Conservation (phyloP, 2,888 invertebrate genomes). For the Griposia aprilina region DNA sequence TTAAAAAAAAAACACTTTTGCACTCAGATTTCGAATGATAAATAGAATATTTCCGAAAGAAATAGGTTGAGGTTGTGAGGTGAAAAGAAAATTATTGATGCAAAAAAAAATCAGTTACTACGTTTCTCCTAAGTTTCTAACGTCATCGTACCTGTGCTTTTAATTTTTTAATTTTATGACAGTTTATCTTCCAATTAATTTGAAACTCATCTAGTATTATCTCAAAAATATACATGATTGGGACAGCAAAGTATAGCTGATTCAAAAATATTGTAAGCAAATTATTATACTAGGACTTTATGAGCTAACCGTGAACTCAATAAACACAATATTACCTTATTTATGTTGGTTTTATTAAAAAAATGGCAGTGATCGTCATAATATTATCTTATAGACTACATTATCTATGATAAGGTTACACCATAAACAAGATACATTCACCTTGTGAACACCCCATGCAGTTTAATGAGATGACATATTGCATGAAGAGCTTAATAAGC, state of each 20-base stretch:
- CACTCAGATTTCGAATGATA: too few species aligned
- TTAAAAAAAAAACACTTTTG: too few species aligned
- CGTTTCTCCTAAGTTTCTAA: not conserved
- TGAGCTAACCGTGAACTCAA: not conserved
- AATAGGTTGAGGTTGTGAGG: too few species aligned
- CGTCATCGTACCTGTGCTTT: not conserved
- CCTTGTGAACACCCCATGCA: constrained; percentile 46
- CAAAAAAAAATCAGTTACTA: not conserved
- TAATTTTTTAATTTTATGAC: not conserved
- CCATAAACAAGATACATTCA: constrained; percentile 31
- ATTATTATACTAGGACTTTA: not conserved
- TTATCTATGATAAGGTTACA: constrained; percentile 25
- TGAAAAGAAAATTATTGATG: not conserved
- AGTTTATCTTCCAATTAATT: not conserved
- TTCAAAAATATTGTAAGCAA: not conserved
- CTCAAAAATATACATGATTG: not conserved
- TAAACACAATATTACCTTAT: constrained; percentile 22
- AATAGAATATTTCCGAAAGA: too few species aligned
- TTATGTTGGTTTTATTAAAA: not conserved
- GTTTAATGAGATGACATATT: constrained; percentile 2
- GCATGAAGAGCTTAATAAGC: not conserved
- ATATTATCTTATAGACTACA: constrained; percentile 12
- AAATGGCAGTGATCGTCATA: constrained; percentile 1
- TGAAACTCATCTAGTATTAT: too few species aligned
- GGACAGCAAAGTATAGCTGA: too few species aligned